Evolutionary conservation across 92 coral and sea anemone genomes (phyloP), one percentile per base, ranked within the genome.

Genomic region (Plumapathes pennacea): DNA sequence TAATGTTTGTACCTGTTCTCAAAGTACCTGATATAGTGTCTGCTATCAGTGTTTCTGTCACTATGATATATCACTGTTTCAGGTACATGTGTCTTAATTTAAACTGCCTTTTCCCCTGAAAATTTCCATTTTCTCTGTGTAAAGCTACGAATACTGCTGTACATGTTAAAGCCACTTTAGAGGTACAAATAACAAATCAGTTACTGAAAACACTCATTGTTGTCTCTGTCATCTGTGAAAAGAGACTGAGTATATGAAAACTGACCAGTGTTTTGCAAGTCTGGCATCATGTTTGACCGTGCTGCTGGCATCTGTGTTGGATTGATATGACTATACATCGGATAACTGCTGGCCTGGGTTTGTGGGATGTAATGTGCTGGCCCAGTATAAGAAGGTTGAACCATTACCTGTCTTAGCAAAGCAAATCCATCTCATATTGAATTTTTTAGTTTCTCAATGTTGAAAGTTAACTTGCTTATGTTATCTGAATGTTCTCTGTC

Each of bases 401-500:
- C 26, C 51, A 64, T 64, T 10, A 64, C 40, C 22, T 34, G 46
- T 30, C 72, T 37, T 48, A 64, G 48, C 62, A 64, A 36, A 22
- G 70, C 64, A 50, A 64, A 64, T 28, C 72, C 72, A 25, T 64
- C 63, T 32, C 37, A 60, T 30, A 64, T 64, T 22, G 72, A 64
- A 3, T 61, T 47, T 11, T 45, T 51, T 45, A 64, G 25, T 29
- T 50, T 18, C 25, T 64, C 72, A 37, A 64, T 64, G 23, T 38
- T 64, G 47, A 46, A 48, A 33, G 38, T 50, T 13, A 64, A 41
- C 25, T 36, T 27, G 4, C 44, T 46, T 59, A 30, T 63, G 26
- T 63, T 41, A 13, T n/a, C 21, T 1, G 72, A 48, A 25, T 50
- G 13, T 33, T 64, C 59, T 44, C 50, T 50, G 33, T 60, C 67